Conservation (phyloP, 2,888 invertebrate genomes). For the Trachelus troglodyta region DNA sequence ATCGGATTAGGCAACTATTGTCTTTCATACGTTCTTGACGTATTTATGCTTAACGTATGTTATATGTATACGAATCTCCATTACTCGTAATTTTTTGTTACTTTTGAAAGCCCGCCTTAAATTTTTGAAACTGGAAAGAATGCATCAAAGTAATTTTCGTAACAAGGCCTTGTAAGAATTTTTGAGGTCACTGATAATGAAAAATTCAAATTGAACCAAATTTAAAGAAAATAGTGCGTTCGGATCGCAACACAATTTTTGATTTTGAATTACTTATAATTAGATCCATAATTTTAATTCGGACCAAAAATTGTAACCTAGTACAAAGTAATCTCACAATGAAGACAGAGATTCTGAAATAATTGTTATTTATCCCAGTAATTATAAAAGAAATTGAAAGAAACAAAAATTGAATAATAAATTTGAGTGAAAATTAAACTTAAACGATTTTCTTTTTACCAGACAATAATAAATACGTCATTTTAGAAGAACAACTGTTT, state of each 20-base stretch:
- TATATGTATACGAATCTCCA: background rate
- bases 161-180: background rate
- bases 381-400: too few relatives aligned
- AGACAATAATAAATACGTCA: background rate
- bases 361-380: too few relatives aligned
- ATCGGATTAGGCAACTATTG: background rate
- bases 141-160: background rate
- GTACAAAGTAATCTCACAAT: too few relatives aligned
- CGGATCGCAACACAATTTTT: too few relatives aligned
- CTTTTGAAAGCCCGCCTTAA: background rate
- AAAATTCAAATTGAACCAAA: too few relatives aligned
- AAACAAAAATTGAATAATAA: too few relatives aligned
- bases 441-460: background rate
- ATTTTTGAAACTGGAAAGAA: background rate
- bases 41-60: background rate
- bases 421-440: too few relatives aligned
- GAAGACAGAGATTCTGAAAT: too few relatives aligned
- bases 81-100: background rate
- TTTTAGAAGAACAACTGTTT: background rate
- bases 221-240: too few relatives aligned
- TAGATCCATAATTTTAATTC: too few relatives aligned
- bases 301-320: too few relatives aligned
- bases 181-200: background rate
- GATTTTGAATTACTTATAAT: too few relatives aligned
- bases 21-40: background rate